These are phyloP conservation scores for Dolichoris vasculosae DNA, from an alignment of 1,140 invertebrate genomes.

Conservation along the genomic window DNA sequence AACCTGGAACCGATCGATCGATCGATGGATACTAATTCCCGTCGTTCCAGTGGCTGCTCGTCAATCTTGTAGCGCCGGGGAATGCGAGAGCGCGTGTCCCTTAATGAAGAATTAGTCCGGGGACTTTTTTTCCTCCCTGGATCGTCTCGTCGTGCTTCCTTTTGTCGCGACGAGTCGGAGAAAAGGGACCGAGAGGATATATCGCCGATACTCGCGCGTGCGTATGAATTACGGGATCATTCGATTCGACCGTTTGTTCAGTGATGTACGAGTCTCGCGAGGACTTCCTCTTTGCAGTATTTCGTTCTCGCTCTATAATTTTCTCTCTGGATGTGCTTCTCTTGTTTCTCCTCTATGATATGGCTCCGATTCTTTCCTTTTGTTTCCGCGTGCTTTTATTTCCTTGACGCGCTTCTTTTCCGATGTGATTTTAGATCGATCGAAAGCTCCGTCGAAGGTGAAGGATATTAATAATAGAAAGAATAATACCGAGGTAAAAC, in stretches of 20 bases:
- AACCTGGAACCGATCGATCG: not conserved
- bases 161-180: too few relatives aligned
- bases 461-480: not conserved
- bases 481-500: too few relatives aligned
- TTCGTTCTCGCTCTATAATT: not conserved
- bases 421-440: not conserved
- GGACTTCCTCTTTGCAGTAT: not conserved
- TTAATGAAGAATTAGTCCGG: conserved; percentile 6
- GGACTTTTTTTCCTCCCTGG: not conserved
- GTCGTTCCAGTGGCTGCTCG: not conserved
- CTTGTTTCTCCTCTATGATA: not conserved
- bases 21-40: not conserved
- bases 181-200: not conserved
- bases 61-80: conserved; percentile 30
- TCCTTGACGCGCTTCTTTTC: too few relatives aligned
- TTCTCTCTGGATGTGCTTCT: not conserved
- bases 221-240: conserved; percentile 46
- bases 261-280: conserved; percentile 15
- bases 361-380: not conserved
- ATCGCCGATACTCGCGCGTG: conserved; percentile 30
- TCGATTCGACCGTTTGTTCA: not conserved
- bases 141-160: conserved; percentile 15
- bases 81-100: conserved; percentile 23
- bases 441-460: not conserved
- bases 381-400: too few relatives aligned